Base-by-base conservation (phyloP, 2,888 invertebrate genomes). In the Dione juno region DNA sequence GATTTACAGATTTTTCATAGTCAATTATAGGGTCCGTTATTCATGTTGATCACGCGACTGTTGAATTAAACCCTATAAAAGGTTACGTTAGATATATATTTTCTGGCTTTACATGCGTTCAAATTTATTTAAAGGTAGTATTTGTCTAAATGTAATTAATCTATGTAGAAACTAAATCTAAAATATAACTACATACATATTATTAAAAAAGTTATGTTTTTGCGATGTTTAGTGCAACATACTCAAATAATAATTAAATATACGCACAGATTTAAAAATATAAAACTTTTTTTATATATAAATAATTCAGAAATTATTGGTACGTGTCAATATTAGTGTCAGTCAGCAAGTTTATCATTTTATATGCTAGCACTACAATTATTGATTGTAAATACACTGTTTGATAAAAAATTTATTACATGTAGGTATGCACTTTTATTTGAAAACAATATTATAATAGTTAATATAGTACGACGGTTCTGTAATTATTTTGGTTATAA, bases 1-100 rank as follows among this genome's bases (percentile, higher is more conserved):
- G 40, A 70, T 54, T 67, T 61, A 66, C n/a, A 37, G 57, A 61
- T 67, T 67, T 70, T 48, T 63, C 40, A 53, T 66, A 70, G 54
- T 54, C 70, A 67, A 70, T 70, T 67, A 70, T 13, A 70, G 45
- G 53, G 61, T 7, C 61, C 54, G 54, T 19, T 50, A 67, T 57
- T 67, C 16, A 21, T 63, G 19, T 66, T 40, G 50, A 57, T 67
- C 66, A 67, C 70, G 70, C 67, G 54, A 67, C 54, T 52, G 13
- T 61, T 50, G 19, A 11, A 57, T 11, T 16, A 35, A 41, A 28
- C 28, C n/a, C n/a, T 41, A 43, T 14, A 43, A 43, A 43, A 28
- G 5, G n/a, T 21, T 28, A 37, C 2, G 13, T 10, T 9, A 5
- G 3, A n/a, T 1, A 19, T 43, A 9, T 61, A 21, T 57, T 57